These are phyloP conservation scores for Coreius guichenoti DNA, from an alignment of 2,797 vertebrate species.

Conservation along the genomic window DNA sequence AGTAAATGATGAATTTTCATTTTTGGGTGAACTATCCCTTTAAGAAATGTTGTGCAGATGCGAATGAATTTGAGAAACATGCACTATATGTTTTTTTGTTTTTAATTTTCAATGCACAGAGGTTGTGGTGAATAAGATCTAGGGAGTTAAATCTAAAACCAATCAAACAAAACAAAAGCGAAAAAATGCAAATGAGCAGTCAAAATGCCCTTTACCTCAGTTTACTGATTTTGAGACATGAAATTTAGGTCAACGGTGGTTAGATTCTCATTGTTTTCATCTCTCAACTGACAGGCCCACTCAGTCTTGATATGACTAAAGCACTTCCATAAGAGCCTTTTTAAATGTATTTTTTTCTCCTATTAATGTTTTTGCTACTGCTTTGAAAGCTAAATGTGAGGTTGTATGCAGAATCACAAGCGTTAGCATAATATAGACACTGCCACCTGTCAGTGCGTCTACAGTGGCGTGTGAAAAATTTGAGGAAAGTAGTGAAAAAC, in stretches of 20 bases:
- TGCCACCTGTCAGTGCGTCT: constrained; percentile 13
- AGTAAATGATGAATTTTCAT: too few relatives aligned
- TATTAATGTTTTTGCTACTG: constrained; percentile 14
- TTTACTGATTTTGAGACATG: constrained; percentile 21
- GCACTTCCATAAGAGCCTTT: neutral
- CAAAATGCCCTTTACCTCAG: constrained; percentile 33
- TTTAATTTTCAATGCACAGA: neutral
- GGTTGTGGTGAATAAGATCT: neutral
- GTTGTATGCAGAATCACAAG: constrained; percentile 5
- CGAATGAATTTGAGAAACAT: neutral
- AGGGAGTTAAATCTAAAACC: neutral
- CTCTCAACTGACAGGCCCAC: constrained; percentile 30
- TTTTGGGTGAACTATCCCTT: too few relatives aligned
- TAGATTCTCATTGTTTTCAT: constrained; percentile 5
- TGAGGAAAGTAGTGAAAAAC: neutral
- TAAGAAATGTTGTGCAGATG: neutral
- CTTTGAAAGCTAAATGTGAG: neutral
- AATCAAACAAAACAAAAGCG: neutral
- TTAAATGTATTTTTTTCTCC: constrained; percentile 7
- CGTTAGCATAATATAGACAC: constrained; percentile 13
- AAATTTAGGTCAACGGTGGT: constrained; percentile 23
- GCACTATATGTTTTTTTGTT: neutral
- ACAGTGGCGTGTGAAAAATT: constrained; percentile 17
- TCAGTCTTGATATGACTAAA: constrained; percentile 34
- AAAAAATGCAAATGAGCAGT: neutral